Evolutionary conservation across 2,113 vertebrate genomes (phyloP).

Genomic region (Peromyscus leucopus): DNA sequence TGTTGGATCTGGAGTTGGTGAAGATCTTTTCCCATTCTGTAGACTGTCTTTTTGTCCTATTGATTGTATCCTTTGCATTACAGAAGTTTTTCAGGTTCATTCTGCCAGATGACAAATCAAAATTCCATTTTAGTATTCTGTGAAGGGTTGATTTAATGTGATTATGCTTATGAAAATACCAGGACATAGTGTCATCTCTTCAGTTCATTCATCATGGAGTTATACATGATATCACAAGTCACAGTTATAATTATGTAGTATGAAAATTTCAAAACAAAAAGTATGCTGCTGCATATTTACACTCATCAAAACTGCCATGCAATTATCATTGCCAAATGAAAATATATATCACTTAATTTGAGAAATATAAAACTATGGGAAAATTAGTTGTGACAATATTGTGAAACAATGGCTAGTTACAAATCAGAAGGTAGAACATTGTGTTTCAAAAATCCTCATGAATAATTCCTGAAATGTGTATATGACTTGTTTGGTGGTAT

Average conservation of each 20-base stretch:
- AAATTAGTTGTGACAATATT: background rate
- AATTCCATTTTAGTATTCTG: constrained; percentile 2
- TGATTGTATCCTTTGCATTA: too few species aligned
- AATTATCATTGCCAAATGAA: constrained; percentile 37
- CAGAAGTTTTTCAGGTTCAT: background rate
- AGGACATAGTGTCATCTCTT: background rate
- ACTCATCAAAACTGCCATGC: constrained; percentile 14
- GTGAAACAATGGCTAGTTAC: background rate
- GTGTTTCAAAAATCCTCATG: background rate
- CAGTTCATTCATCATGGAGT: background rate
- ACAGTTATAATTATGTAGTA: constrained; percentile 24
- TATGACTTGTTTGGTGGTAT: background rate
- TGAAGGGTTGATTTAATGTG: constrained; percentile 27
- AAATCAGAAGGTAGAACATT: background rate
- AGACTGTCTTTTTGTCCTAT: too few species aligned
- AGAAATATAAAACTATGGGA: constrained; percentile 23
- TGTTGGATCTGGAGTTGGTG: too few species aligned
- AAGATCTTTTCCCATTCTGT: too few species aligned
- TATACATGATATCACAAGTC: constrained; percentile 53
- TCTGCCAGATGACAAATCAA: background rate
- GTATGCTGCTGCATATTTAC: constrained; percentile 1
- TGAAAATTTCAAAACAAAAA: constrained; percentile 27
- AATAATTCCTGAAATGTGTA: background rate
- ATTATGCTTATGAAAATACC: constrained; percentile 32
- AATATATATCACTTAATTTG: background rate